Evolutionary conservation across 1,140 invertebrate species (phyloP), one percentile per base, ranked within the genome.

Genomic region (Scylla paramamosain): DNA sequence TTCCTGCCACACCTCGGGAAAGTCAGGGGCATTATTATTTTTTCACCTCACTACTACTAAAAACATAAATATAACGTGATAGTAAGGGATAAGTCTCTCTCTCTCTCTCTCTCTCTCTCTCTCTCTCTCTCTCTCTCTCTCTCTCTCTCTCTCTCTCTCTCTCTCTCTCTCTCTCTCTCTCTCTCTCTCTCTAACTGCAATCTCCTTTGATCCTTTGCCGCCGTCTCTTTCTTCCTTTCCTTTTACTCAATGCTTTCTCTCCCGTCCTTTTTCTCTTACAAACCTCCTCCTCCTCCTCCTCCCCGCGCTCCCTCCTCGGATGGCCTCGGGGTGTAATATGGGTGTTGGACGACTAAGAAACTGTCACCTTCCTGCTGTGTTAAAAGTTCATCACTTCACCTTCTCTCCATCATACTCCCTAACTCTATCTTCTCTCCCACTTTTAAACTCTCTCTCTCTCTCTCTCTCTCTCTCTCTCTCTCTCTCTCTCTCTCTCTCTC

Each of bases 81-180:
- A 7, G 25, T n/a, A n/a, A n/a, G n/a, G n/a, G 67, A 77, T 77
- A 20, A 77, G 20, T n/a, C 20, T 77, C n/a, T 46, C 86, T 88
- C 86, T 46, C 84, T 87, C 84, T 87, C 39, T 87, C 39, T 45
- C 84, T 45, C 29, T 87, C 39, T 87, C 39, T 32, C 39, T 45
- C 29, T 45, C 84, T 87, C 84, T 87, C 39, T 87, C 84, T 45
- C 31, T 31, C 84, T 32, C 31, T 32, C 39, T 87, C 84, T 87
- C 39, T 45, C 86, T 46, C 45, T 46, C 31, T 88, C 45, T 88
- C 86, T 88, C 86, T 88, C 86, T 77, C 86, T 45, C 86, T 88
- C 45, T 88, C 31, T 88, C 45, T 88, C 86, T 88, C 86, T 88
- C 86, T 46, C 86, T 88, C 86, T 45, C 86, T 88, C 86, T 88